Evolutionary conservation across 2,797 vertebrate species (phyloP).

Genomic region (Trichosurus vulpecula): DNA sequence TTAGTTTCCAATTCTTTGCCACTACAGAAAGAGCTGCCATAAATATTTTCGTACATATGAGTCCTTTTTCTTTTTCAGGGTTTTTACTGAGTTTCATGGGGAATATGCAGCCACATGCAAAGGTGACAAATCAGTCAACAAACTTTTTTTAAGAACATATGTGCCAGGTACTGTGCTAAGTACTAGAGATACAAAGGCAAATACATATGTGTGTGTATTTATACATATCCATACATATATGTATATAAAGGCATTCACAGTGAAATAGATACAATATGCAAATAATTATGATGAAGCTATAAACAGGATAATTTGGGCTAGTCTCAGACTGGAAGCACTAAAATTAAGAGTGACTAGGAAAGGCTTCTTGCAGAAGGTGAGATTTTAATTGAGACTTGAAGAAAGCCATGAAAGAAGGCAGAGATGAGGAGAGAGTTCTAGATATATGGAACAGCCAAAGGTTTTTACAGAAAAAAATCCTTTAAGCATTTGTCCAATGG

Average conservation of each 20-base stretch:
- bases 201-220: not conserved
- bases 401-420: not conserved
- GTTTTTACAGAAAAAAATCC: not conserved
- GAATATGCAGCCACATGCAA: no score
- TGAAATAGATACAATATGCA: not conserved
- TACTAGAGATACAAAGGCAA: not conserved
- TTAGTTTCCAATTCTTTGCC: no score
- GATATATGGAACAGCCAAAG: not conserved
- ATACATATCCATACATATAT: no score
- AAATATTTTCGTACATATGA: no score
- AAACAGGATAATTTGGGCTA: not conserved
- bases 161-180: not conserved
- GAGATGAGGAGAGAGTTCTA: not conserved
- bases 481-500: not conserved
- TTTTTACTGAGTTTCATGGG: no score
- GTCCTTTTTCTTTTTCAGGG: no score
- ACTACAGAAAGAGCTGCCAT: no score
- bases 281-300: not conserved
- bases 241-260: not conserved
- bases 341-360: not conserved
- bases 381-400: not conserved
- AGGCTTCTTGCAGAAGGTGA: not conserved
- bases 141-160: no score
- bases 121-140: no score
- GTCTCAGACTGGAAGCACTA: not conserved